A percentile compares a stretch with the other conserved stretches of the same genome.
These are phyloP conservation scores for Piezodorus guildinii DNA, from an alignment of 1,140 invertebrate genomes.

Conservation along the genomic window DNA sequence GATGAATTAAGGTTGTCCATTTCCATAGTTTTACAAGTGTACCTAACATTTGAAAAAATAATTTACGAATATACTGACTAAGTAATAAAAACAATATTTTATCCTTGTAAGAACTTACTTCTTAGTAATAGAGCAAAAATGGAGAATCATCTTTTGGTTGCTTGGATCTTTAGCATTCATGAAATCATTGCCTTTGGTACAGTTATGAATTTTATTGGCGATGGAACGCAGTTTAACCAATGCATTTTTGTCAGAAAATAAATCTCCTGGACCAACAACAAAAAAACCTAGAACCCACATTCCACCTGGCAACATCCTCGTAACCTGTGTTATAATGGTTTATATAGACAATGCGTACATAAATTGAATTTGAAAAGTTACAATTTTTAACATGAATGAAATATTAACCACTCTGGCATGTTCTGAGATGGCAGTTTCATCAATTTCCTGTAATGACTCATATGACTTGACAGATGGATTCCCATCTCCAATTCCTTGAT, in stretches of 20 bases:
- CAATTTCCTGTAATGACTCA: not conserved
- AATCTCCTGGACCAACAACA: not conserved
- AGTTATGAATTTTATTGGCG: not conserved
- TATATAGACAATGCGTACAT: not conserved
- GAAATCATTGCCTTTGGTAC: conserved; percentile 3
- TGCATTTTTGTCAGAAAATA: conserved; percentile 3
- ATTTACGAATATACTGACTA: not conserved
- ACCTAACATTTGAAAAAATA: not conserved
- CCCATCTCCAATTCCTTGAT: not conserved
- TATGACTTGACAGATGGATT: not conserved
- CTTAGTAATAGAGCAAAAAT: not conserved
- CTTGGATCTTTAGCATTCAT: conserved; percentile 1
- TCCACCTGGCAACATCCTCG: not conserved
- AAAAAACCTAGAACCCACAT: conserved; percentile 4
- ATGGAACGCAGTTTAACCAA: not conserved
- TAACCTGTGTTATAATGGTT: not conserved
- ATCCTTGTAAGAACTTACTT: not conserved
- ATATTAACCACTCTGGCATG: conserved; percentile 1
- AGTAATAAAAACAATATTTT: not conserved
- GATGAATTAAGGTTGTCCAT: not conserved
- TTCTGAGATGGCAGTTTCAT: not conserved
- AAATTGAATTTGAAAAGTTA: not conserved
- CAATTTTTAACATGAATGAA: not conserved
- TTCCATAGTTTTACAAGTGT: not conserved
- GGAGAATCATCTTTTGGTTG: not conserved